Evolutionary conservation across 2,888 invertebrate genomes (phyloP).

Genomic region (Volucella zonaria): DNA sequence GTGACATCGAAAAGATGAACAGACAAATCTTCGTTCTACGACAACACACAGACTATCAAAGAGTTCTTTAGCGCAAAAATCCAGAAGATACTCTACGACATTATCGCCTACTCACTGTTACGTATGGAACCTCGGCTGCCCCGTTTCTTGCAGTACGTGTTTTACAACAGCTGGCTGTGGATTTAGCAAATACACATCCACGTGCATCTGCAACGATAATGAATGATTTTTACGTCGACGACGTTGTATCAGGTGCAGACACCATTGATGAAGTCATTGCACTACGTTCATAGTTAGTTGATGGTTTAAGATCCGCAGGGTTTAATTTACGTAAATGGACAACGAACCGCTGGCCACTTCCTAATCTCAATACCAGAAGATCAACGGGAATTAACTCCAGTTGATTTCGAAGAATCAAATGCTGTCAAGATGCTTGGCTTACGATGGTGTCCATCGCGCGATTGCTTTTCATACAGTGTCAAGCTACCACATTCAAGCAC

Average conservation of each 20-base stretch:
- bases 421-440: conserved; percentile 34
- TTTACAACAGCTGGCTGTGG: no score
- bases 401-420: conserved; percentile 28
- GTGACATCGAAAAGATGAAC: no score
- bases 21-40: no score
- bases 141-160: background rate
- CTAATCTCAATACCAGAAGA: conserved; percentile 22
- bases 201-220: background rate
- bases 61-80: no score
- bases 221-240: background rate
- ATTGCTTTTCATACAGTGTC: conserved; percentile 32
- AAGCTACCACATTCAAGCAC: background rate
- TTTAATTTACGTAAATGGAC: conserved; percentile 22
- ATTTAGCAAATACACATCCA: no score
- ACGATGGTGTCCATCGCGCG: conserved; percentile 37
- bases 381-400: conserved; percentile 32
- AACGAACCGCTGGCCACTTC: conserved; percentile 39
- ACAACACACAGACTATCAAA: no score
- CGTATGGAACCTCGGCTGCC: conserved; percentile 16
- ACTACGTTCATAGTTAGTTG: conserved; percentile 19
- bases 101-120: no score
- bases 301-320: no score
- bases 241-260: conserved; percentile 56
- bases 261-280: conserved; percentile 2
- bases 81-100: no score